Evolutionary conservation across 2,888 invertebrate species (phyloP).

Genomic region (Dioctria rufipes): DNA sequence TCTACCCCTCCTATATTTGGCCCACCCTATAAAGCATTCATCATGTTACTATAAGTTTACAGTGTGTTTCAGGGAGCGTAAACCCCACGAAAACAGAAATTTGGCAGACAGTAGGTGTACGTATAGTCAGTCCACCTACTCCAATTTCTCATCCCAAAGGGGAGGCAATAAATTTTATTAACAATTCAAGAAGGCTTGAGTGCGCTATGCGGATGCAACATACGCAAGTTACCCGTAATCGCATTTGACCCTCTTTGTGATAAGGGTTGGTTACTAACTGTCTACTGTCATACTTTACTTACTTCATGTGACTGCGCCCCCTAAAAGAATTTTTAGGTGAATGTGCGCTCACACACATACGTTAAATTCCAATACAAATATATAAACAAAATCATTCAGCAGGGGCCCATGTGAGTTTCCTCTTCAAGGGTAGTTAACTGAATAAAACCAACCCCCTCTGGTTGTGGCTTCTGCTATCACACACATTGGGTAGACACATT

Average conservation of each 20-base stretch:
- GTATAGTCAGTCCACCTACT: background rate
- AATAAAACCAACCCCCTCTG: conserved; percentile 34
- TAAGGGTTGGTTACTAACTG: conserved; percentile 2
- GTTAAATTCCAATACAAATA: conserved; percentile 38
- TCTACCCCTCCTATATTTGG: conserved; percentile 1
- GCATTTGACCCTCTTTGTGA: conserved; percentile 43
- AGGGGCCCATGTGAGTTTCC: conserved; percentile 18
- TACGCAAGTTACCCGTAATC: conserved; percentile 33
- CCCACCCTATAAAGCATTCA: conserved; percentile 6
- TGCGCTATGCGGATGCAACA: conserved; percentile 10
- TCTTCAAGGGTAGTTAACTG: conserved; percentile 43
- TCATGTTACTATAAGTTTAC: conserved; percentile 37
- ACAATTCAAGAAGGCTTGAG: conserved; percentile 50
- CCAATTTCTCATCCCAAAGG: background rate
- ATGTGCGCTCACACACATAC: conserved; percentile 11
- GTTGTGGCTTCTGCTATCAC: conserved; percentile 12
- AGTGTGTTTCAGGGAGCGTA: conserved; percentile 22
- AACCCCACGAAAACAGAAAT: conserved; percentile 20
- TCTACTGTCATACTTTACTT: background rate
- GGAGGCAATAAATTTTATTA: conserved; percentile 52
- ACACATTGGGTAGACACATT: conserved; percentile 42
- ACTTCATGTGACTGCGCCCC: conserved; percentile 24
- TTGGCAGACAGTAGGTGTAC: background rate
- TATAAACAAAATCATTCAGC: conserved; percentile 27
- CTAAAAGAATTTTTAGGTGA: conserved; percentile 25